Percentiles rank a stretch among this genome's conserved stretches.
phyloP scores from a whole-genome alignment of 2,888 invertebrate genomes.

The Dasypogon diadema region DNA sequence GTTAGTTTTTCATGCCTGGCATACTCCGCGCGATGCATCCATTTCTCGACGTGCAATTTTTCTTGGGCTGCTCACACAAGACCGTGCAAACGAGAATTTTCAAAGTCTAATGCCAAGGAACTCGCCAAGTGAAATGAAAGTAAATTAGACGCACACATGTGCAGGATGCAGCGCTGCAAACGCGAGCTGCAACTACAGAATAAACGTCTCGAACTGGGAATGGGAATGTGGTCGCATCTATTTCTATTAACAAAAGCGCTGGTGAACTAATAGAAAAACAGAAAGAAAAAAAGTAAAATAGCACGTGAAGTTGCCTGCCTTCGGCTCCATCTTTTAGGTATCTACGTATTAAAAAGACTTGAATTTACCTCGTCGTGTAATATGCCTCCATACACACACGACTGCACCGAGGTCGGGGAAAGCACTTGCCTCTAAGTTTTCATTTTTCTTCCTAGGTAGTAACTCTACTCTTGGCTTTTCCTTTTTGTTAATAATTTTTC shows the following conservation, averaged over 20 bases:
- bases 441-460: conserved; percentile 38
- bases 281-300: conserved; percentile 31
- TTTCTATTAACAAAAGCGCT: conserved; percentile 45
- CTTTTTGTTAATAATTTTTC: conserved; percentile 49
- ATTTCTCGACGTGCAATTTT: conserved; percentile 37
- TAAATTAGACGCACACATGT: conserved; percentile 39
- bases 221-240: not conserved
- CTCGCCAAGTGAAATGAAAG: conserved; percentile 45
- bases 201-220: too few relatives aligned
- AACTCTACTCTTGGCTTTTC: conserved; percentile 39
- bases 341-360: not conserved
- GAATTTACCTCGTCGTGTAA: conserved; percentile 21
- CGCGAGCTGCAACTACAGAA: too few relatives aligned
- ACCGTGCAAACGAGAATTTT: conserved; percentile 48
- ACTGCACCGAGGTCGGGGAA: conserved; percentile 29
- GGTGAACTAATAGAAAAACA: conserved; percentile 26
- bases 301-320: conserved; percentile 37
- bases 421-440: conserved; percentile 48
- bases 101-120: conserved; percentile 54
- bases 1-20: conserved; percentile 6
- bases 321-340: not conserved
- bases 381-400: conserved; percentile 3
- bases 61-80: conserved; percentile 16
- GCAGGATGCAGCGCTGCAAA: not conserved
- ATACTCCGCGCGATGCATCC: conserved; percentile 15